These are phyloP conservation scores for Drosophila heteroneura DNA, from an alignment of 2,888 invertebrate species.

Conservation along the genomic window DNA sequence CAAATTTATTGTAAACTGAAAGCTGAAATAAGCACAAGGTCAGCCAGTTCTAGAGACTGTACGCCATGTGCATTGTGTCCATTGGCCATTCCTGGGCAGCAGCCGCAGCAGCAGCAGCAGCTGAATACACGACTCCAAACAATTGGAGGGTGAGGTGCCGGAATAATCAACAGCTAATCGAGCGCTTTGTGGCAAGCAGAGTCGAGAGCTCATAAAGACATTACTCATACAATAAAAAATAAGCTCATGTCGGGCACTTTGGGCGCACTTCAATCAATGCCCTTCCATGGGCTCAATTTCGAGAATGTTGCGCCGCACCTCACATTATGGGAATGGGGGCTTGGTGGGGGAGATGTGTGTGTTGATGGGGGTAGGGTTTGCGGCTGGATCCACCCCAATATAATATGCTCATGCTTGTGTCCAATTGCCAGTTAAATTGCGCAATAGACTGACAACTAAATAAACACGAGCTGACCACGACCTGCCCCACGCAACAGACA, in stretches of 20 bases:
- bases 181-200: slow-evolving; percentile 22
- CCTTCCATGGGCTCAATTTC: slow-evolving; percentile 48
- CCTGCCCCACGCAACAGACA: slow-evolving; percentile 77
- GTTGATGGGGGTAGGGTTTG: background rate
- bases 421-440: slow-evolving; percentile 50
- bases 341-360: background rate
- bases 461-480: slow-evolving; percentile 64
- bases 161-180: slow-evolving; percentile 44
- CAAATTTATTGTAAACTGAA: slow-evolving; percentile 4
- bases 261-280: slow-evolving; percentile 55
- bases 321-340: background rate
- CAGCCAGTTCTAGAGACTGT: slow-evolving; percentile 64
- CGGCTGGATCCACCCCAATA: slow-evolving; percentile 26
- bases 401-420: slow-evolving; percentile 24
- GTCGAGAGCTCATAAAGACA: slow-evolving; percentile 15
- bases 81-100: slow-evolving; percentile 51
- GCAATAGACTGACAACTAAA: slow-evolving; percentile 59
- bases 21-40: slow-evolving; percentile 66
- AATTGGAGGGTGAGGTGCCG: background rate
- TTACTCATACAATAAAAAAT: slow-evolving; percentile 31
- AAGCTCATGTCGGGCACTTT: slow-evolving; percentile 7
- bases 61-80: slow-evolving; percentile 39
- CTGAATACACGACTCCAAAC: background rate
- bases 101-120: background rate
- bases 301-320: slow-evolving; percentile 49